phyloP scores from a whole-genome alignment of 2,797 vertebrate genomes.

The Parotocinclus haroldoi region DNA sequence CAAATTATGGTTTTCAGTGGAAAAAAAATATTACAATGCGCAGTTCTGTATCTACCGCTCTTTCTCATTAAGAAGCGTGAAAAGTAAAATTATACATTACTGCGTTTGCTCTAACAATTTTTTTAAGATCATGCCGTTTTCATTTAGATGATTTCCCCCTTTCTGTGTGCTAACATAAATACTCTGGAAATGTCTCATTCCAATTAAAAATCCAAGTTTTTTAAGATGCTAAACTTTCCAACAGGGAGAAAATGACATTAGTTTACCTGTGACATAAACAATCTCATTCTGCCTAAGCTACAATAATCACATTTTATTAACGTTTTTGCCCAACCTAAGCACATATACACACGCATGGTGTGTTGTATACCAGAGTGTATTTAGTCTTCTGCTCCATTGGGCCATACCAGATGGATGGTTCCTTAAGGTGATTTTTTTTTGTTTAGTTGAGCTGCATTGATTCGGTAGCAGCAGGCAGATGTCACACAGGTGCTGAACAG shows the following conservation, averaged over 20 bases:
- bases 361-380: constrained; percentile 53
- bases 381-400: constrained; percentile 75
- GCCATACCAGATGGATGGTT: constrained; percentile 87
- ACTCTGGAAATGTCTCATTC: constrained; percentile 11
- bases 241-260: no score
- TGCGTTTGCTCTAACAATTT: constrained; percentile 25
- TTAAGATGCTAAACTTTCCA: constrained; percentile 26
- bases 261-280: neutral
- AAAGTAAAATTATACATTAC: constrained; percentile 46
- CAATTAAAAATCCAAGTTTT: constrained; percentile 35
- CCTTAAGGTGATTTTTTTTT: constrained; percentile 90
- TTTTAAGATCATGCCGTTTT: constrained; percentile 27
- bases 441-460: constrained; percentile 93
- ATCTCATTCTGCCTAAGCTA: neutral
- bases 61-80: constrained; percentile 35
- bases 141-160: constrained; percentile 36
- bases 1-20: constrained; percentile 47
- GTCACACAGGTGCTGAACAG: constrained; percentile 89
- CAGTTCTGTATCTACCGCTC: constrained; percentile 32
- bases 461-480: constrained; percentile 90
- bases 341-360: constrained; percentile 18
- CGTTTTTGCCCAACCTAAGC: neutral
- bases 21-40: constrained; percentile 45
- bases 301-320: neutral
- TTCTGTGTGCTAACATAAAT: constrained; percentile 9